Evolutionary conservation across 2,797 vertebrate genomes (phyloP), one percentile per base, ranked within the genome.

Genomic region (Tympanoctomys barrerae): DNA sequence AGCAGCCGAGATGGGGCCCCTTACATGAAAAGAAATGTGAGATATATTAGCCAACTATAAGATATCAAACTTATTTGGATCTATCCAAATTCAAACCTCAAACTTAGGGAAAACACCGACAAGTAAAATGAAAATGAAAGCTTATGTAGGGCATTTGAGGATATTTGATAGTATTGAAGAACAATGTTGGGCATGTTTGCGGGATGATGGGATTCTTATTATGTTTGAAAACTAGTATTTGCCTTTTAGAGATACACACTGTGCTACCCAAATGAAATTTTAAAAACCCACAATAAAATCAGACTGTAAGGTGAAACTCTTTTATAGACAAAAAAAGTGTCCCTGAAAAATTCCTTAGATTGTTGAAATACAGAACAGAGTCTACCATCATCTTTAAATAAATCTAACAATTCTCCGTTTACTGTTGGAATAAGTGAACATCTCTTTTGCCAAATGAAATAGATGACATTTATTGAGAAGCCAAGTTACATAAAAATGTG

Each of bases 311-410:
- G 42, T 90, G 79, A 97, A 95, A 62, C 49, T 42, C 7, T 82
- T 86, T 93, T 96, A 62, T 71, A 75, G 75, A 70, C 24, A 46
- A 49, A 49, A 81, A 94, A 91, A 39, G 13, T 88, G 90, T 86
- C 70, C 62, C 86, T 86, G 10, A 84, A 93, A 95, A 95, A 73
- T 87, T 24, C 61, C 54, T 95, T 62, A 87, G 73, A 57, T 79
- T 95, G 54, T 90, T 85, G 81, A 92, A 91, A 64, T 73, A 36
- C 18, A 75, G 81, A 96, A 91, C 88, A 87, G n/a, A 54, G 42
- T 87, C 90, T 85, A 49, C 39, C 78, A 89, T 92, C 57, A 89
- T 92, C 57, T 94, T 96, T 89, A 97, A 95, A 91, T 89, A 94
- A 95, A 82, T 70, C 31, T 70, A 89, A 83, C 54, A 87, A 61